These are phyloP conservation scores for Rhynchonycteris naso DNA, from an alignment of 2,797 vertebrate genomes.

Conservation along the genomic window DNA sequence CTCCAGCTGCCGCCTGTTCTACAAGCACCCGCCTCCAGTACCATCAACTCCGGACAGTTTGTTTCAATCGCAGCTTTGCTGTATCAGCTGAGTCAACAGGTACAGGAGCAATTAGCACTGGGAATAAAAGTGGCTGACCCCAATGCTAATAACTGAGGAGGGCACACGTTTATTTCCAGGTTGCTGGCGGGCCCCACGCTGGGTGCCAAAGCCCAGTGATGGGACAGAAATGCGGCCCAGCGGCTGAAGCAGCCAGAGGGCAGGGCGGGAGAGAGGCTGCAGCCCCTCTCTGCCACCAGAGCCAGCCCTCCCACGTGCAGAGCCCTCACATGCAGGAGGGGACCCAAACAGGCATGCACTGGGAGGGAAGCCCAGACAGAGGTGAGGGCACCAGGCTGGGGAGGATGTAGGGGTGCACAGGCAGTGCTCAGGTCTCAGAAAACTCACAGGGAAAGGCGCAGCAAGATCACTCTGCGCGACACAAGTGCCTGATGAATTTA, in stretches of 20 bases:
- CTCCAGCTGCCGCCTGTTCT: neutral
- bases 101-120: neutral
- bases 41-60: neutral
- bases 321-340: neutral
- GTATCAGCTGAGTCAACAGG: neutral
- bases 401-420: fast-evolving
- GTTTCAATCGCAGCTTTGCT: neutral
- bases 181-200: neutral
- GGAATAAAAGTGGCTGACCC: neutral
- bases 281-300: neutral
- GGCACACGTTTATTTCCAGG: neutral
- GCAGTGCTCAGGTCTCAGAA: neutral
- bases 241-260: neutral
- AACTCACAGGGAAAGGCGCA: fast-evolving
- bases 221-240: neutral
- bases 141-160: neutral
- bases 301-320: neutral
- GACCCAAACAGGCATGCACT: fast-evolving
- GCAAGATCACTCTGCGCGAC: fast-evolving
- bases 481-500: fast-evolving
- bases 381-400: fast-evolving
- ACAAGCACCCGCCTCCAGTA: neutral
- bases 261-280: neutral
- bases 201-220: neutral
- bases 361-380: neutral